These are phyloP conservation scores for Tetragnatha montana DNA, from an alignment of 2,888 invertebrate genomes.

Conservation along the genomic window DNA sequence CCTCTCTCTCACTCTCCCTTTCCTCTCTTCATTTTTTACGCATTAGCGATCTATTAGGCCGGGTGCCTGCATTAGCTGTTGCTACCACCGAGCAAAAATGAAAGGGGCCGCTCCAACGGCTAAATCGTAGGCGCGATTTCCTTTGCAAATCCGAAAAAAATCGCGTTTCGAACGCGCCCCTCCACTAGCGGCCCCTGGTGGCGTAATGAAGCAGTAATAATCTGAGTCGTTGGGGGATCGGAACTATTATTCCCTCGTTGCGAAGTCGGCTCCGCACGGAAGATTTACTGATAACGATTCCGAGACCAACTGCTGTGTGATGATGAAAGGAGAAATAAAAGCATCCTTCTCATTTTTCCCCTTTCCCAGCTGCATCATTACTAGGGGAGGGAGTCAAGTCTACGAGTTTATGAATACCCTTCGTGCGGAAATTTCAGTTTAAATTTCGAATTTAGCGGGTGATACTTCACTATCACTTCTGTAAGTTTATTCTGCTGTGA, in stretches of 20 bases:
- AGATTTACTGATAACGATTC: conserved; percentile 45
- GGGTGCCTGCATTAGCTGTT: conserved; percentile 37
- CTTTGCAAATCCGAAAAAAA: conserved; percentile 51
- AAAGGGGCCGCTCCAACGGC: conserved; percentile 38
- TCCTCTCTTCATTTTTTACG: conserved; percentile 47
- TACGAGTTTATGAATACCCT: neutral
- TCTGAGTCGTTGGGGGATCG: conserved; percentile 54
- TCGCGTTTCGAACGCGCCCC: conserved; percentile 36
- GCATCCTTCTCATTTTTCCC: neutral
- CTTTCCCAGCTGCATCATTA: neutral
- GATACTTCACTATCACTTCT: no score
- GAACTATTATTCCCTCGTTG: conserved; percentile 46
- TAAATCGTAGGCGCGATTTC: conserved; percentile 59
- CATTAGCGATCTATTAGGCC: conserved; percentile 50
- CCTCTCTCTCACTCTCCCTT: neutral
- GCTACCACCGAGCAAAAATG: conserved; percentile 35
- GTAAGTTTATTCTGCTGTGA: no score
- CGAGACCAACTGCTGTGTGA: conserved; percentile 5
- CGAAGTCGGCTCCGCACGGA: conserved; percentile 13
- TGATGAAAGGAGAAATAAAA: neutral
- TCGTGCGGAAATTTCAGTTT: no score
- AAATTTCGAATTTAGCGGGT: no score
- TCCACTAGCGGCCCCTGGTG: conserved; percentile 58
- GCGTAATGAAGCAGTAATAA: conserved; percentile 67
- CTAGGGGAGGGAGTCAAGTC: neutral